Base-by-base conservation (phyloP, 2,797 vertebrate species). In the Esox masquinongy region DNA sequence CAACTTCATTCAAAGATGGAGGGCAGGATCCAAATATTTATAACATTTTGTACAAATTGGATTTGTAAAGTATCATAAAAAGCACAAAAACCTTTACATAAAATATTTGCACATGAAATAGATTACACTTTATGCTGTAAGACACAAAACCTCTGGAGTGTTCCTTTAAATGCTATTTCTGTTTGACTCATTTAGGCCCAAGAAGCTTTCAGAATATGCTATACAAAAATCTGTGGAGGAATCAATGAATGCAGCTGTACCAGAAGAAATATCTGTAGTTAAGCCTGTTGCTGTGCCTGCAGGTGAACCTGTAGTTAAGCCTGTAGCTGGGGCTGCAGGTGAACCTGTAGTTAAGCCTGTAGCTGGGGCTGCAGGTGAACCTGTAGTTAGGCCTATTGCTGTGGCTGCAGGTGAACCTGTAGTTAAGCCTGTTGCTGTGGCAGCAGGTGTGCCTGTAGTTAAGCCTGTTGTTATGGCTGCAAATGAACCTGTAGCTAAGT, bases 101-200 rank as follows among this genome's bases (percentile, higher is more conserved):
- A 43, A 43, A 43, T 9, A 43, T 43, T 43, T 43, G 39, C 39
- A 43, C 5, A 39, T 39, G 3, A 39, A 39, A 39, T 39, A 39
- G 3, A 39, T 43, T 6, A 43, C 39, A 43, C 1, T 3, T 43
- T 39, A 39, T 39, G 36, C 5, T 43, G 39, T 43, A 43, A 43
- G 1, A 43, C 39, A 43, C 39, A 43, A 43, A 43, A 43, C 39
- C 5, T 43, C 39, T 43, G 39, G 5, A 43, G 39, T 3, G 39
- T 43, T 43, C 39, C 76, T 31, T 73, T 75, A 31, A 82, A 80
- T 74, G 39, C 81, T 19, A 19, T 61, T 34, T 15, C 2, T 82
- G 39, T 87, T 6, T 88, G 6, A 24, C 43, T 26, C 47, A 72
- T 81, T 53, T 79, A 91, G 88, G 79, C 5, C 47, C 34, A 29